Conservation (phyloP, 2,888 invertebrate genomes). For the Brachycybe producta region DNA sequence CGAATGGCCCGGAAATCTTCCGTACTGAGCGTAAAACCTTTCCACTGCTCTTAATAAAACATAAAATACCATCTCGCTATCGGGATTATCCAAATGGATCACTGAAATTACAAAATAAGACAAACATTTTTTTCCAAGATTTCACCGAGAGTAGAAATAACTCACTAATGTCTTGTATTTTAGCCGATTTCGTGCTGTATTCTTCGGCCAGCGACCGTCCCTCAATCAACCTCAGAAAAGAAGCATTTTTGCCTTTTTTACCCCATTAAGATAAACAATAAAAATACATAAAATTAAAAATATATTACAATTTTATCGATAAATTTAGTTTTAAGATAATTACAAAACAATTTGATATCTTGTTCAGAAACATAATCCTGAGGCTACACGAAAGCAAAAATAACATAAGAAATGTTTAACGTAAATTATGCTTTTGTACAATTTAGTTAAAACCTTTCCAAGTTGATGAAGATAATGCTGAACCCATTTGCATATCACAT, state of each 20-base stretch:
- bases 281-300: slow-evolving; percentile 18
- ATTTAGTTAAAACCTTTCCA: slow-evolving; percentile 37
- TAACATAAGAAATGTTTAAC: no score
- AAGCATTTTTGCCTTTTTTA: slow-evolving; percentile 60
- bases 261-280: no score
- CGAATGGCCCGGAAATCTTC: slow-evolving; percentile 77
- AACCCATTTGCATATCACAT: slow-evolving; percentile 64
- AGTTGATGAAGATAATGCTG: slow-evolving; percentile 64
- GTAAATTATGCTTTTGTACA: neutral
- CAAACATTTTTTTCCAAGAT: neutral
- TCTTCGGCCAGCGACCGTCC: slow-evolving; percentile 64
- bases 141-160: neutral
- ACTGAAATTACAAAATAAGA: slow-evolving; percentile 13
- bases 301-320: slow-evolving; percentile 1
- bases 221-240: slow-evolving; percentile 61
- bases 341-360: slow-evolving; percentile 72
- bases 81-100: slow-evolving; percentile 54
- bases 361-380: slow-evolving; percentile 56
- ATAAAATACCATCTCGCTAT: slow-evolving; percentile 77
- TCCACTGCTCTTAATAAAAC: slow-evolving; percentile 81
- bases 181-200: slow-evolving; percentile 50
- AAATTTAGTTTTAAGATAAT: slow-evolving; percentile 23
- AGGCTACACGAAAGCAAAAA: slow-evolving; percentile 38
- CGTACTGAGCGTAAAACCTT: slow-evolving; percentile 74
- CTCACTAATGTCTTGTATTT: slow-evolving; percentile 44